phyloP scores from a whole-genome alignment of 1,140 invertebrate genomes.

The Drosophila truncata region DNA sequence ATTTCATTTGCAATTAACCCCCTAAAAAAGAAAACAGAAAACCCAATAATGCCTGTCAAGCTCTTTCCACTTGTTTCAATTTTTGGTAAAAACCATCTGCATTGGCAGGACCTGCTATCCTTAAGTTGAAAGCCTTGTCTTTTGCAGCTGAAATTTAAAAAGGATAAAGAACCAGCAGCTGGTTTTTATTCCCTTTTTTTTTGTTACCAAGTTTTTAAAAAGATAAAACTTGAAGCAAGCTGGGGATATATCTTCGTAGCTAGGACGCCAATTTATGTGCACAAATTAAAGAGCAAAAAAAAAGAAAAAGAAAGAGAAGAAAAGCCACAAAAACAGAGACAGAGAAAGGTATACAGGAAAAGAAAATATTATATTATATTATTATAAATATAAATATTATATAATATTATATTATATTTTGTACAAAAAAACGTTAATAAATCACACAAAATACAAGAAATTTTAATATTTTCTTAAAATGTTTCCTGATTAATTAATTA shows the following conservation, averaged over 20 bases:
- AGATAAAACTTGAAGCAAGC: conserved; percentile 9
- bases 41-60: conserved; percentile 6
- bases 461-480: neutral
- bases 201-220: neutral
- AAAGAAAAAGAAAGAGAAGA: neutral
- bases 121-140: neutral
- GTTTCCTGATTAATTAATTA: too few species aligned
- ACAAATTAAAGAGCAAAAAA: conserved; percentile 62
- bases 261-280: conserved; percentile 71
- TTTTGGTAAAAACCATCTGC: conserved; percentile 20
- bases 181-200: neutral
- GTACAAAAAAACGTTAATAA: too few species aligned
- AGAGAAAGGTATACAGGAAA: neutral
- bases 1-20: conserved; percentile 3
- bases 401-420: too few species aligned
- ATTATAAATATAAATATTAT: too few species aligned
- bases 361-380: too few species aligned
- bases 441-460: neutral
- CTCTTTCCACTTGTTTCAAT: conserved; percentile 9
- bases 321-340: neutral
- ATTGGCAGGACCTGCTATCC: conserved; percentile 1
- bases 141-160: conserved; percentile 37
- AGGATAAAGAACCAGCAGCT: conserved; percentile 21
- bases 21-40: neutral
- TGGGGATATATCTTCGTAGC: conserved; percentile 6